Evolutionary conservation across 2,797 vertebrate species (phyloP).

Genomic region (Meriones psammophilus): DNA sequence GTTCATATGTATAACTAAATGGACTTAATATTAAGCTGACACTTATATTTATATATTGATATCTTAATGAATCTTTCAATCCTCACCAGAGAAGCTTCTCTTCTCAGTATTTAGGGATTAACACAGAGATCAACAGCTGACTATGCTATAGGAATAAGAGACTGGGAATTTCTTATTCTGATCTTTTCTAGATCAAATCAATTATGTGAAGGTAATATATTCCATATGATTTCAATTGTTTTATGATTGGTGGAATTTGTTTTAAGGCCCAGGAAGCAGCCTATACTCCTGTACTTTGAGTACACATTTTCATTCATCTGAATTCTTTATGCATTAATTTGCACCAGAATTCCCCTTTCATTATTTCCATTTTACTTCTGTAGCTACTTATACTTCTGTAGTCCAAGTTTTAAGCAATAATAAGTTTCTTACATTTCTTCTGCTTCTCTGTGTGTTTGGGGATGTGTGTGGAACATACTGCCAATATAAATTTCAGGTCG

Average conservation of each 20-base stretch:
- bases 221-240: conserved; percentile 23
- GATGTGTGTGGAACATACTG: neutral
- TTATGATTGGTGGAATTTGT: conserved; percentile 32
- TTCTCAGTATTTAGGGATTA: neutral
- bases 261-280: neutral
- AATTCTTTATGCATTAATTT: conserved; percentile 28
- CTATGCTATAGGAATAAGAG: neutral
- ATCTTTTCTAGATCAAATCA: conserved; percentile 8
- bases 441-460: neutral
- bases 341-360: neutral
- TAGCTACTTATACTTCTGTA: neutral
- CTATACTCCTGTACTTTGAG: neutral
- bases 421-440: neutral
- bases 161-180: neutral
- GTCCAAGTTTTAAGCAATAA: neutral
- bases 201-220: neutral
- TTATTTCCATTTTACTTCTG: neutral
- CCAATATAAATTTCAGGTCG: neutral
- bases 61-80: neutral
- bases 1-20: neutral
- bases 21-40: neutral
- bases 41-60: neutral
- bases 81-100: neutral
- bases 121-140: neutral
- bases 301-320: neutral